These are phyloP conservation scores for Colletes latitarsis DNA, from an alignment of 1,140 invertebrate species.

Conservation along the genomic window DNA sequence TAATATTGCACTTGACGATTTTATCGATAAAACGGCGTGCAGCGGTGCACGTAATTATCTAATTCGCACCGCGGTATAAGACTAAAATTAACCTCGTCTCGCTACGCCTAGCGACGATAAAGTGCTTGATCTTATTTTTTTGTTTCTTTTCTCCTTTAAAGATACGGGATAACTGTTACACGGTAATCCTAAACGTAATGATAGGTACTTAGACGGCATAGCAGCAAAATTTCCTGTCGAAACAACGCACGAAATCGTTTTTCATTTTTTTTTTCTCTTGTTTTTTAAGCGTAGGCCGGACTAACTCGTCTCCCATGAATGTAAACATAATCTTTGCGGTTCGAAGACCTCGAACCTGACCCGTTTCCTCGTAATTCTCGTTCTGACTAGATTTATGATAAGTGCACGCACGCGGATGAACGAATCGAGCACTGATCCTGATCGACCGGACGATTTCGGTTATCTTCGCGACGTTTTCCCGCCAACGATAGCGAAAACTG, in stretches of 20 bases:
- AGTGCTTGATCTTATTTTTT: not conserved
- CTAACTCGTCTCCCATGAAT: conserved; percentile 71
- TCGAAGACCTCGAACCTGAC: conserved; percentile 33
- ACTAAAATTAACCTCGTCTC: not conserved
- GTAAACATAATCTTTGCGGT: conserved; percentile 20
- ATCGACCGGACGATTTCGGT: not conserved
- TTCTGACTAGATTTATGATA: conserved; percentile 71
- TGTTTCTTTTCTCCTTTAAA: conserved; percentile 23
- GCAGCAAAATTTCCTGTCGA: conserved; percentile 54
- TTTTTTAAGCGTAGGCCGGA: conserved; percentile 77
- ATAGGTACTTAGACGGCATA: conserved; percentile 49
- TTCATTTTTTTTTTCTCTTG: conserved; percentile 5
- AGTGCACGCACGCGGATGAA: conserved; percentile 52
- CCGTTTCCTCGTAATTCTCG: conserved; percentile 47
- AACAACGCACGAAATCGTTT: conserved; percentile 64
- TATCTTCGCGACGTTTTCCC: not conserved
- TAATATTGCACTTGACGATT: not conserved
- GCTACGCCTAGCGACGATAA: conserved; percentile 14
- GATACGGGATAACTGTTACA: conserved; percentile 43
- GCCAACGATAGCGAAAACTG: not conserved
- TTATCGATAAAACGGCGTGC: not conserved
- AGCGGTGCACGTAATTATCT: not conserved
- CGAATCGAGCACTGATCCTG: conserved; percentile 21
- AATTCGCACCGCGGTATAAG: not conserved
- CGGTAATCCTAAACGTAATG: conserved; percentile 48